These are phyloP conservation scores for Proteles cristata DNA, from an alignment of 2,113 vertebrate genomes.

Conservation along the genomic window DNA sequence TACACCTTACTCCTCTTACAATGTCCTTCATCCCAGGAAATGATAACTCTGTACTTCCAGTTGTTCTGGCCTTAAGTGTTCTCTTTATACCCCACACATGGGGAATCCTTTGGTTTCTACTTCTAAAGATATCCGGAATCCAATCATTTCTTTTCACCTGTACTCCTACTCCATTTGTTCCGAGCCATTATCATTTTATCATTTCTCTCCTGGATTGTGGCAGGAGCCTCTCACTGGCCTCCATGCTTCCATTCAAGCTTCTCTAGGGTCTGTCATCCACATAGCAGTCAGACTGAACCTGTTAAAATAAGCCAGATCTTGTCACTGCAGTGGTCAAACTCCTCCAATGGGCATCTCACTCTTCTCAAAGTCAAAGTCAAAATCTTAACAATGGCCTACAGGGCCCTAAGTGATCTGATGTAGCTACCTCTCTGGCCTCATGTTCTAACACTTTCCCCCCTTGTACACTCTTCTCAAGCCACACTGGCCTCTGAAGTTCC, in stretches of 20 bases:
- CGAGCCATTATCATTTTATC: background rate
- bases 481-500: background rate
- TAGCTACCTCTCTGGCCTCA: background rate
- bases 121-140: constrained; percentile 40
- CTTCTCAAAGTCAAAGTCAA: constrained; percentile 16
- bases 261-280: background rate
- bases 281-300: background rate
- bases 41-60: background rate
- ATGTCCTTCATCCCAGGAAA: background rate
- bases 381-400: background rate
- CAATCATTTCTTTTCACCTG: background rate
- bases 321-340: constrained; percentile 31
- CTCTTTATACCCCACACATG: background rate
- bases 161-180: background rate
- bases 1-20: background rate
- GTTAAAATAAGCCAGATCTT: constrained; percentile 4
- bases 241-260: background rate
- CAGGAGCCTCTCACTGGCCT: background rate
- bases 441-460: background rate
- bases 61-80: constrained; percentile 10
- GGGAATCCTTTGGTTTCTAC: constrained; percentile 32
- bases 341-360: background rate
- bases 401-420: background rate
- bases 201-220: constrained; percentile 8
- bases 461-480: background rate